These are phyloP conservation scores for Aratinga solstitialis DNA, from an alignment of 2,797 vertebrate genomes.

Conservation along the genomic window DNA sequence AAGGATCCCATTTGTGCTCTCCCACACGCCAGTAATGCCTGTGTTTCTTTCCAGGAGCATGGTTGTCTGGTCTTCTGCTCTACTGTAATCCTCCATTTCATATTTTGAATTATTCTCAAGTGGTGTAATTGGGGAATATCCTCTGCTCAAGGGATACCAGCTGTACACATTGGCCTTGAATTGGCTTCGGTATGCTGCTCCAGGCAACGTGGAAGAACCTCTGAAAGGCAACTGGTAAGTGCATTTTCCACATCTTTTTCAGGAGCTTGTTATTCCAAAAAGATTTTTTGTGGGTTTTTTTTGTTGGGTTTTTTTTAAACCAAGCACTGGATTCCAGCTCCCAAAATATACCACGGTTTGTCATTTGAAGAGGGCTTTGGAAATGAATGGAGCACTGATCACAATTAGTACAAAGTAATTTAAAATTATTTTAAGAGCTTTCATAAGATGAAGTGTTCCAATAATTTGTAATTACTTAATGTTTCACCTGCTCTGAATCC, in stretches of 20 bases:
- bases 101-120: not conserved
- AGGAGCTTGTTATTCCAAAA: not conserved
- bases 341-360: conserved; percentile 55
- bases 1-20: not conserved
- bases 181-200: not conserved
- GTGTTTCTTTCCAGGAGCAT: not conserved
- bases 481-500: conserved; percentile 71
- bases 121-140: not conserved
- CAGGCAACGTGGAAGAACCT: not conserved
- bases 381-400: conserved; percentile 68
- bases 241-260: not conserved
- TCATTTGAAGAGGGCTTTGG: conserved; percentile 61
- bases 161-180: not conserved
- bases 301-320: not conserved
- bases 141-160: not conserved
- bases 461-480: conserved; percentile 72
- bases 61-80: not conserved
- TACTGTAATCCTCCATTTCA: not conserved
- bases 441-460: conserved; percentile 67
- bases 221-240: not conserved
- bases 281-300: not conserved
- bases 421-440: conserved; percentile 75
- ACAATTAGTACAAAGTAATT: conserved; percentile 73
- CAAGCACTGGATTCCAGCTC: conserved; percentile 18
- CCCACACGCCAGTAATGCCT: not conserved